Base-by-base conservation (phyloP, 2,888 invertebrate genomes). In the Catocala fraxini region DNA sequence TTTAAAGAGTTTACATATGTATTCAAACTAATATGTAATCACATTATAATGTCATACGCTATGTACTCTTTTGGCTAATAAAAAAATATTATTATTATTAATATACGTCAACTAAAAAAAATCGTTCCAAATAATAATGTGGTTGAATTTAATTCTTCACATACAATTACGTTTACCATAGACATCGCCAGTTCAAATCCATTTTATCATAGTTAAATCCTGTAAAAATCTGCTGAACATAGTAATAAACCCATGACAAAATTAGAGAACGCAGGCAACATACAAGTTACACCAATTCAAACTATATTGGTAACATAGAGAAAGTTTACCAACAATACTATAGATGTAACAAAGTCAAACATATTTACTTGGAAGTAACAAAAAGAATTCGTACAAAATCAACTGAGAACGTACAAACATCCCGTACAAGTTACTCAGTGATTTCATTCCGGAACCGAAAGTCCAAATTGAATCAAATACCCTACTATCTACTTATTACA, bases 391-490 rank as follows among this genome's bases (percentile, higher is more conserved):
- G 47, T 58, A 75, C 68, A 71, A 71, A 67, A 68, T 62, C 53
- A 73, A 70, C 60, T 57, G 51, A 46, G 43, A 59, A 59, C 56
- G 51, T 69, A 63, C 63, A 77, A 79, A 71, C 70, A 73, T 73
- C 64, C 63, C 62, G 65, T 67, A 80, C 65, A 71, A 68, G 71
- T 74, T 74, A 70, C 70, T 73, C 54, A 71, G 70, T 77, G 62
- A 79, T 77, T 73, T 75, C 70, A 78, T 77, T 72, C 70, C 69
- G 69, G 66, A 77, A 75, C 66, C 66, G 68, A 76, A 80, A 77
- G 77, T 81, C 78, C 73, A 86, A 89, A 90, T 90, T 88, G 89
- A 89, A 91, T 90, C 80, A 86, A 87, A 87, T 85, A 79, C 81
- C 75, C 76, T 68, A 73, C 77, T 81, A 80, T 79, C 76, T 80